phyloP scores from a whole-genome alignment of 2,888 invertebrate genomes.

The Philereme transversata region DNA sequence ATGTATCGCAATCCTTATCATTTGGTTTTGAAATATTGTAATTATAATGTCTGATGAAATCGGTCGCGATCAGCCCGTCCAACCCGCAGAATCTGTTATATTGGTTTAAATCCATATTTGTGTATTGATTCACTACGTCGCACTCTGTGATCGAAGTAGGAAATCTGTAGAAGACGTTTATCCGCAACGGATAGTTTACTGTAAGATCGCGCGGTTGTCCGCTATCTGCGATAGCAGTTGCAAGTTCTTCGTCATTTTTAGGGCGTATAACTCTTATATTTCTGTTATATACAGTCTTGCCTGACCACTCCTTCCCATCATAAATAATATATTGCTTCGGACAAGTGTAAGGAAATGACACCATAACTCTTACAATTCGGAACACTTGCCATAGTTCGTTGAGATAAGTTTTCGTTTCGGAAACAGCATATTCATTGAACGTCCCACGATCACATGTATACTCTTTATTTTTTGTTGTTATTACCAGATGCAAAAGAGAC shows the following conservation, averaged over 20 bases:
- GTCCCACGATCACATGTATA: constrained; percentile 46
- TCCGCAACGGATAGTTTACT: constrained; percentile 51
- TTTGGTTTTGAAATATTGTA: constrained; percentile 46
- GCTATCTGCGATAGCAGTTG: constrained; percentile 27
- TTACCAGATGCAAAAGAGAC: constrained; percentile 47
- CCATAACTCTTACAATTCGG: constrained; percentile 41
- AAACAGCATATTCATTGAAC: constrained; percentile 37
- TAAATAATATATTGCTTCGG: constrained; percentile 46
- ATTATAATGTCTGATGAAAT: constrained; percentile 48
- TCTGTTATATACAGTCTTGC: constrained; percentile 48
- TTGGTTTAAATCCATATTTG: constrained; percentile 21
- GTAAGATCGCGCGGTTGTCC: constrained; percentile 36
- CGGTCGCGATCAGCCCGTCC: constrained; percentile 57
- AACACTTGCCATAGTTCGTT: constrained; percentile 54
- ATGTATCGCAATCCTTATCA: constrained; percentile 37
- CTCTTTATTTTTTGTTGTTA: constrained; percentile 38
- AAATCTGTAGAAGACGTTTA: constrained; percentile 53
- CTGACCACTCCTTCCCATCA: constrained; percentile 40
- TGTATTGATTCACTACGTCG: constrained; percentile 43
- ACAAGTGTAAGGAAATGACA: constrained; percentile 54
- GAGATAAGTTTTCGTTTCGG: constrained; percentile 44
- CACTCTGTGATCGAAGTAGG: constrained; percentile 58
- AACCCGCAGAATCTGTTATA: constrained; percentile 51
- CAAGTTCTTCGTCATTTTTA: constrained; percentile 29
- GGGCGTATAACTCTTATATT: constrained; percentile 44